Base-by-base conservation (phyloP, 2,888 invertebrate genomes). In the Pseudococcus jackbeardsleyi region DNA sequence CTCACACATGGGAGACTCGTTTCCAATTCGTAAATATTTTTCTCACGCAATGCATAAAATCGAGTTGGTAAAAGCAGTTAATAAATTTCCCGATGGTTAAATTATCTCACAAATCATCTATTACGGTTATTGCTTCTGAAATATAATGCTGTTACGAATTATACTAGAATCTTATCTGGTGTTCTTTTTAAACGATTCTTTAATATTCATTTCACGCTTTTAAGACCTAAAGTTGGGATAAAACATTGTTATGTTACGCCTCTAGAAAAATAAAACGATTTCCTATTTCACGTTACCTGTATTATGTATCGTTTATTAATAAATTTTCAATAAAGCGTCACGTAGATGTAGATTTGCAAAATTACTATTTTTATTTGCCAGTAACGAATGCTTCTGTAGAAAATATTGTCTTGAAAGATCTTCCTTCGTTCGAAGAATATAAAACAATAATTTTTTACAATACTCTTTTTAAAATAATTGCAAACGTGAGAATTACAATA, bases 61-160 rank as follows among this genome's bases (percentile, higher is more conserved):
- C 11, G 46, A 82, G 22, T 46, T 46, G 9, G 46, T 82, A 82
- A 46, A 46, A 82, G 26, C 46, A 22, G 42, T 82, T 82, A 46
- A 46, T 82, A 82, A 82, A 82, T 82, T 42, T 46, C 12, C 19
- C 79, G 46, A 82, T 82, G 33, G 46, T 82, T 7, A 82, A 82
- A 82, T 82, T 82, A 82, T 82, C 79, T 82, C 79, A 82, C 79
- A 82, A 82, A 82, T 82, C 79, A 82, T 82, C 22, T 82, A 82
- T 82, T 82, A 82, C 79, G 33, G 79, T 82, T 82, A 82, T 82
- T 82, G 79, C 79, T 82, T 82, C 19, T 82, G 79, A 82, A 82
- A 82, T 46, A 82, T 82, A 82, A 72, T 33, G 72, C 46, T 82
- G 79, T 82, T 82, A 46, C 46, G 79, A 42, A 82, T 82, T 82